A percentile compares a stretch with the other conserved stretches of the same genome.
These are phyloP conservation scores for Ashinkailepas kermadecensis DNA, from an alignment of 2,888 invertebrate genomes.

Conservation along the genomic window DNA sequence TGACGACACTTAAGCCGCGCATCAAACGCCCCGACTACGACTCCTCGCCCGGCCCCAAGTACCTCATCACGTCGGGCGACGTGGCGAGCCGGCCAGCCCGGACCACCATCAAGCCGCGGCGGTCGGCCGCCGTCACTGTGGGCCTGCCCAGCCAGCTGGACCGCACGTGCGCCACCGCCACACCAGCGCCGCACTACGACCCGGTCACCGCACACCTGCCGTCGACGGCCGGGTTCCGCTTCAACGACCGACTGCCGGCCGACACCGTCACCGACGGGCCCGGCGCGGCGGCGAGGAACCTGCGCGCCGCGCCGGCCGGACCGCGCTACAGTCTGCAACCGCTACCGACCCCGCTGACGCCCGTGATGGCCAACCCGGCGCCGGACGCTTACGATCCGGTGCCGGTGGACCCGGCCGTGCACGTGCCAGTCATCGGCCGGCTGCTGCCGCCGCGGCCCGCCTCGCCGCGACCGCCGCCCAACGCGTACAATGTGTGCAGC, in stretches of 20 bases:
- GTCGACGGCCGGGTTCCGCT: background rate
- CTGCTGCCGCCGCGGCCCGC: background rate
- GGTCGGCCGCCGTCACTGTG: background rate
- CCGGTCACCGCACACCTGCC: slow-evolving; percentile 5
- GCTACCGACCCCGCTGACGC: background rate
- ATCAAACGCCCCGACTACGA: background rate
- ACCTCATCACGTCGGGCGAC: background rate
- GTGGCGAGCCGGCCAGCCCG: background rate
- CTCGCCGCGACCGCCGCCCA: background rate
- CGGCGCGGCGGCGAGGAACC: background rate
- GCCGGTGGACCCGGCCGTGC: background rate
- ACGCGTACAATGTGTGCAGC: background rate
- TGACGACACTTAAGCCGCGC: background rate
- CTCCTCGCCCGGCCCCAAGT: background rate
- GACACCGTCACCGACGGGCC: background rate
- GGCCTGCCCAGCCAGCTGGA: background rate
- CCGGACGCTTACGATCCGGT: background rate
- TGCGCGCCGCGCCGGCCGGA: background rate
- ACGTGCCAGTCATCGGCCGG: background rate
- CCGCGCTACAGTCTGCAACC: background rate
- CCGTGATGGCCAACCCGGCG: background rate
- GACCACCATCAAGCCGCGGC: background rate
- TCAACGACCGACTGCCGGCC: background rate
- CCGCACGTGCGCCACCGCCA: background rate
- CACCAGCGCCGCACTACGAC: background rate